Conservation (phyloP, 2,113 vertebrate species). For the Bos javanicus region DNA sequence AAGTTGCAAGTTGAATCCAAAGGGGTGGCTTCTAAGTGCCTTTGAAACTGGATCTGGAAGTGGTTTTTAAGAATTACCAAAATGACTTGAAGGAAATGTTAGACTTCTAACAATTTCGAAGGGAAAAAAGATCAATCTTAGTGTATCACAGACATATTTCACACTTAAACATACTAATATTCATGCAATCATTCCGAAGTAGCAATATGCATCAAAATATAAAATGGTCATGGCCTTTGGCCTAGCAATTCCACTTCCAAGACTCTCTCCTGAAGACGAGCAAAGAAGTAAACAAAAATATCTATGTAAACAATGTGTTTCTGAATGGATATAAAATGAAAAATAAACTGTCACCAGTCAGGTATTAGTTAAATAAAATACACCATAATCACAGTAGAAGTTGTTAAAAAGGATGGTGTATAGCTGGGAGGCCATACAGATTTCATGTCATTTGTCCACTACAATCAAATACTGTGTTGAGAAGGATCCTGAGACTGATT, state of each 20-base stretch:
- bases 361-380: neutral
- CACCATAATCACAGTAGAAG: too few species aligned
- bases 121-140: neutral
- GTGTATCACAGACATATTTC: neutral
- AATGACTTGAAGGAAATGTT: neutral
- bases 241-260: neutral
- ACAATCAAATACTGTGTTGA: neutral
- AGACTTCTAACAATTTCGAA: neutral
- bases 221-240: neutral
- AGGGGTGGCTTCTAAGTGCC: neutral
- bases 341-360: neutral
- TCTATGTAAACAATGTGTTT: neutral
- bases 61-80: neutral
- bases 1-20: neutral
- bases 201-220: neutral
- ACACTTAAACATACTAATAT: neutral
- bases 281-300: neutral
- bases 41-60: slow-evolving; percentile 1
- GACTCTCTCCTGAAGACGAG: neutral
- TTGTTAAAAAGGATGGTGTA: neutral
- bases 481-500: neutral
- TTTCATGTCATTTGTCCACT: neutral
- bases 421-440: neutral
- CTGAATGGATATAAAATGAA: neutral
- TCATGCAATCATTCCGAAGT: neutral